A percentile compares a stretch with the other conserved stretches of the same genome.
phyloP scores from a whole-genome alignment of 2,797 vertebrate genomes.

The Paguma larvata region DNA sequence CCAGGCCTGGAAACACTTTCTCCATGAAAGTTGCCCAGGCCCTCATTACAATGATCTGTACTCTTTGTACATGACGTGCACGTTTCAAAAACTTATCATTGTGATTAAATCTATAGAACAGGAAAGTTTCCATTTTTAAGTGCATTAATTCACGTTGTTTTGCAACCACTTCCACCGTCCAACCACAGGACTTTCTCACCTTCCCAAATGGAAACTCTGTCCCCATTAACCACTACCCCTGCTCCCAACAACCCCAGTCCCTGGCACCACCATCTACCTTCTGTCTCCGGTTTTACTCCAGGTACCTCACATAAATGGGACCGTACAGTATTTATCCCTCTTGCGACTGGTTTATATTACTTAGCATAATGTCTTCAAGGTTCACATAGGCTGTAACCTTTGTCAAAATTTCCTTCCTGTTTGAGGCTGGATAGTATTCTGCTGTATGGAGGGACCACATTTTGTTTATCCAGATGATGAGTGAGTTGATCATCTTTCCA shows the following conservation, averaged over 20 bases:
- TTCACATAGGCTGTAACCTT: rapidly evolving
- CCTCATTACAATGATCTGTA: not conserved
- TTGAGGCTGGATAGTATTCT: not conserved
- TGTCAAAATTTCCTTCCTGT: not conserved
- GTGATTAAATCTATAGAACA: not conserved
- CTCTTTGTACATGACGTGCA: not conserved
- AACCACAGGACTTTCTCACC: not conserved
- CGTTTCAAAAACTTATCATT: not conserved
- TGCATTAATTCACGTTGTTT: not conserved
- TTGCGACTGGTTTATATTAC: not conserved
- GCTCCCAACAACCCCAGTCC: not conserved
- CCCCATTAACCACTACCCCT: not conserved
- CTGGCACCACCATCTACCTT: not conserved
- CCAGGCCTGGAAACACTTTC: not conserved
- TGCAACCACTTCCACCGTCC: not conserved
- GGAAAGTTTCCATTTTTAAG: not conserved
- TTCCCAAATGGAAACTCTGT: not conserved
- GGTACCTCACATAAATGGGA: not conserved
- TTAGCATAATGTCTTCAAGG: not conserved
- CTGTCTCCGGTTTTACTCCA: not conserved
- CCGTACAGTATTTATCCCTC: not conserved
- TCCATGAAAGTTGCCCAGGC: not conserved
- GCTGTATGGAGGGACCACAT: not conserved
- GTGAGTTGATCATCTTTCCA: not conserved
- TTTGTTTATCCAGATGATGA: not conserved